Evolutionary conservation across 2,888 invertebrate genomes (phyloP), one percentile per base, ranked within the genome.

Genomic region (Amphipoea oculea): DNA sequence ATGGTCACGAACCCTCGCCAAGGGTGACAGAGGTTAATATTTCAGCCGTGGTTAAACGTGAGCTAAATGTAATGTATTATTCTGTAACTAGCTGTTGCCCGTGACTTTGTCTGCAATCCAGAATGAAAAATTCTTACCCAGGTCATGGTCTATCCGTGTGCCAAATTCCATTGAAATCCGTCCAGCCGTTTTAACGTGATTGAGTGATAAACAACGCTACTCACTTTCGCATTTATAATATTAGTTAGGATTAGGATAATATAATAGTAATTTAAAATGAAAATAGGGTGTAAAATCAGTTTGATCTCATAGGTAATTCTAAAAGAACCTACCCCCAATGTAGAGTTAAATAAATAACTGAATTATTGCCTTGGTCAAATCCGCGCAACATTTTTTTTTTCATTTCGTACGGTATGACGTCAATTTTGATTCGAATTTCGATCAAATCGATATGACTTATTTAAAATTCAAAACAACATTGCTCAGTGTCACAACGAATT

Each of bases 21-120:
- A 14, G n/a, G 81, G 78, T 79, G 73, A 73, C 45, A 65, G 54
- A 65, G 73, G 73, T 79, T 73, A 79, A 65, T 73, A 81, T 48
- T 73, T 73, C 54, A 72, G 36, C 42, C 1, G 45, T 29, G 54
- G 72, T 54, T 63, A 23, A 7, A 73, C n/a, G 73, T 81, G 63
- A 78, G 3, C 40, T 14, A 78, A 66, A 66, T 78, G 9, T 40
- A 65, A 63, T 20, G 20, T 40, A 40, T 40, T 65, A 40, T 63
- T 20, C 36, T 45, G 1, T n/a, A 60, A 60, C n/a, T 60, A 60
- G 60, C n/a, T 12, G 29, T 2, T 14, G 6, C 62, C 29, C 14
- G 29, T 6, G 5, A 12, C 5, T 62, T 60, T 1, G 4, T n/a
- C 5, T 12, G 6, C 14, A 1, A 62, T 62, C 14, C 14, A 29